Base-by-base conservation (phyloP, 2,113 vertebrate genomes). In the Caranx melampygus region DNA sequence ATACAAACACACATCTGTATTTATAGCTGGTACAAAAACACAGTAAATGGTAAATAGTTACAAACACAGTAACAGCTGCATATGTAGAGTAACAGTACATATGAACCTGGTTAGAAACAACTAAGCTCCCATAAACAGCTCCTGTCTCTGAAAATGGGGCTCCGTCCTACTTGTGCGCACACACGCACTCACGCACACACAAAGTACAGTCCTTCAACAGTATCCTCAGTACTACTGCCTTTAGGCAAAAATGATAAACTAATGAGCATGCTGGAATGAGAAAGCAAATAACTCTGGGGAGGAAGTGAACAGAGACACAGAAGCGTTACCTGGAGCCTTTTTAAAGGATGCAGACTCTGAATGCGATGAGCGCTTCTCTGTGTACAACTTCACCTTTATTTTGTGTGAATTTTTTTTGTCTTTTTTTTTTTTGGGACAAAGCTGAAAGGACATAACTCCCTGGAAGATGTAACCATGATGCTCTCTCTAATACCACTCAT, bases 401-500 rank as follows among this genome's bases (percentile, higher is more conserved):
- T 63, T 75, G 54, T 52, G 62, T 82, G 86, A 60, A 87, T 75
- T 86, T 84, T 75, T 49, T 79, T 9, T 60, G 75, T 20, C 54
- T 40, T 11, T 62, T n/a, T 81, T 34, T n/a, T 84, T 72, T 81
- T 45, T 69, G 57, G 78, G 86, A 82, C 57, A 31, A 87, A 78
- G 74, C 75, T 72, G 78, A 80, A 84, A 71, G 47, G 3, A 82
- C 78, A 70, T 57, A 47, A 47, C 59, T 84, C 70, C 65, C 47
- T 37, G 61, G 88, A 89, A 49, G 79, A 62, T 37, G 62, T 83
- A 86, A 89, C 82, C 73, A 57, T 64, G 54, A 79, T 42, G 60
- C 87, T 76, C 66, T 75, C 86, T 77, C 83, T 85, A 49, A 87
- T 82, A 80, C 85, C 88, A 89, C 89, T 91, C 85, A 78, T 86